phyloP scores from a whole-genome alignment of 2,888 invertebrate genomes.

The Drosophila dives region DNA sequence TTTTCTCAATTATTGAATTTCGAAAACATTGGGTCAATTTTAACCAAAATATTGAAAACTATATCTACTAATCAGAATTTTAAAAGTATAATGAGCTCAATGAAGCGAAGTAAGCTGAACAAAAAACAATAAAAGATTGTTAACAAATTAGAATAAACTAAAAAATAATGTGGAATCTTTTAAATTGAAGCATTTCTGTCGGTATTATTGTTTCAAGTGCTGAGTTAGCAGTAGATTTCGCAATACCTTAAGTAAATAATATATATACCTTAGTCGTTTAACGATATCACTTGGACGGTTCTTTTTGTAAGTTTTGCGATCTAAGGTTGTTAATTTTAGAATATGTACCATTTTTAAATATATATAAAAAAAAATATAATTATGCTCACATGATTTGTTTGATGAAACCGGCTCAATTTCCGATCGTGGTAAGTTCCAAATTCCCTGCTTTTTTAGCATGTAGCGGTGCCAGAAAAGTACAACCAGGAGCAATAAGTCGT shows the following conservation, averaged over 20 bases:
- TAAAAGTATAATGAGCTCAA: neutral
- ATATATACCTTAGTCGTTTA: conserved; percentile 44
- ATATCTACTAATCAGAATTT: too few relatives aligned
- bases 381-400: conserved; percentile 20
- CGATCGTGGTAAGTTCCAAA: conserved; percentile 55
- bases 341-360: neutral
- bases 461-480: conserved; percentile 98
- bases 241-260: neutral
- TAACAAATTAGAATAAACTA: neutral
- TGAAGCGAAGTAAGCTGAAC: neutral
- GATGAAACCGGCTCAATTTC: conserved; percentile 8
- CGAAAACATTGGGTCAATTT: too few relatives aligned
- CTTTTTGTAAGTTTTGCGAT: conserved; percentile 15
- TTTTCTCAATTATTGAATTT: too few relatives aligned
- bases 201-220: neutral
- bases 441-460: conserved; percentile 68
- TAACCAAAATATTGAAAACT: too few relatives aligned
- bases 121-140: neutral
- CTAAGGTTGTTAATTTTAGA: neutral
- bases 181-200: neutral
- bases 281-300: conserved; percentile 37
- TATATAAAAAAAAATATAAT: neutral
- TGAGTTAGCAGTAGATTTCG: neutral
- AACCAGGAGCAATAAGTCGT: conserved; percentile 94
- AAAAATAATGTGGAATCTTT: neutral